Evolutionary conservation across 2,888 invertebrate species (phyloP).

Genomic region (Tholera decimalis): DNA sequence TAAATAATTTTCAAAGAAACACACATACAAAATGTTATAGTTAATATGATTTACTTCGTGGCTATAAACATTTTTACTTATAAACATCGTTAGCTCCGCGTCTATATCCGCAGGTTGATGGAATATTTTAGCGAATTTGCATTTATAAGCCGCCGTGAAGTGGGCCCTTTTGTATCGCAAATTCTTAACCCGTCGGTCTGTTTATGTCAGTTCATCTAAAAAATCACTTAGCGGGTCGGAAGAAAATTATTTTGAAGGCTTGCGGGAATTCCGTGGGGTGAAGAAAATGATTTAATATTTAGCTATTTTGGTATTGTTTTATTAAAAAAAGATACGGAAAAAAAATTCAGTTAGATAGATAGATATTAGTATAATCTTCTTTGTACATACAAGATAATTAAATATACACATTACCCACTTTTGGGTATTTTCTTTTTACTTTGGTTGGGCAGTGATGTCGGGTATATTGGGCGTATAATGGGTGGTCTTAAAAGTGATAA

Average conservation of each 20-base stretch:
- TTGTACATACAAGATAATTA: too few species aligned
- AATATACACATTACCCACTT: too few species aligned
- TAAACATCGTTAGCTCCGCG: background rate
- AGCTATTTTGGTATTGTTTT: background rate
- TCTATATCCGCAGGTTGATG: constrained; percentile 15
- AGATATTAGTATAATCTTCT: too few species aligned
- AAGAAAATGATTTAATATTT: background rate
- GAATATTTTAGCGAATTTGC: constrained; percentile 28
- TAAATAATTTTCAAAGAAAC: background rate
- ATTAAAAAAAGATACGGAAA: background rate
- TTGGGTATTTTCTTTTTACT: too few species aligned
- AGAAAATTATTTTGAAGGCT: constrained; percentile 11
- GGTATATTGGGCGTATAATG: too few species aligned
- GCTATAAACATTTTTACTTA: background rate
- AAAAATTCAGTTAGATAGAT: too few species aligned
- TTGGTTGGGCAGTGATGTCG: too few species aligned
- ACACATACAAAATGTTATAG: background rate
- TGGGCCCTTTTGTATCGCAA: constrained; percentile 30
- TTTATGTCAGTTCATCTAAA: constrained; percentile 26
- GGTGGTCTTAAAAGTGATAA: too few species aligned
- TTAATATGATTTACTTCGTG: background rate
- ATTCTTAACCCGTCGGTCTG: constrained; percentile 6
- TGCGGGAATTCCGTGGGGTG: background rate
- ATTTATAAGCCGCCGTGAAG: constrained; percentile 20
- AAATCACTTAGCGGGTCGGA: constrained; percentile 19